Percentiles rank a stretch among this genome's conserved stretches.
Conservation (phyloP, 2,888 invertebrate species). For the Fragum whitleyi region DNA sequence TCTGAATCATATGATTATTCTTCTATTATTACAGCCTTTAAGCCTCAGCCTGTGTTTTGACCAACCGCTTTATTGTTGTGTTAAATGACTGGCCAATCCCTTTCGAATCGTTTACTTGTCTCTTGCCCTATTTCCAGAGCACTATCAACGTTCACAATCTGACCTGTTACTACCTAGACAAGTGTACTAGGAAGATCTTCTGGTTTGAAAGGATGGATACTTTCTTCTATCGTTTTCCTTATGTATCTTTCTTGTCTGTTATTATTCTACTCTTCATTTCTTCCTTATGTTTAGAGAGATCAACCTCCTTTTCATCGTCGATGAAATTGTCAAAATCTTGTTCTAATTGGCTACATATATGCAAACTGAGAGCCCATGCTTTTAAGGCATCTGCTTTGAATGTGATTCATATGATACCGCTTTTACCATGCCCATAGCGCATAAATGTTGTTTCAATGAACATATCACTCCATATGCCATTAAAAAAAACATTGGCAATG, state of each 20-base stretch:
- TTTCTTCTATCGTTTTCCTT: slow-evolving; percentile 25
- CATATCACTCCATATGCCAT: slow-evolving; percentile 71
- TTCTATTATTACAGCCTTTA: slow-evolving; percentile 8
- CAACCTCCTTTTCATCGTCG: not conserved
- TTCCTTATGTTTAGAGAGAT: slow-evolving; percentile 20
- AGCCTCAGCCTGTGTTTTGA: slow-evolving; percentile 10
- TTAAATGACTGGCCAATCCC: slow-evolving; percentile 25
- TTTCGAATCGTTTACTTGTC: slow-evolving; percentile 33
- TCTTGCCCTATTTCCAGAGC: slow-evolving; percentile 25
- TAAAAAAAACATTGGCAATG: slow-evolving; percentile 66
- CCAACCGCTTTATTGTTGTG: not conserved
- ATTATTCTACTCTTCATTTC: slow-evolving; percentile 18
- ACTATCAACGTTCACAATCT: slow-evolving; percentile 43
- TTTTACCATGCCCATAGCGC: slow-evolving; percentile 70
- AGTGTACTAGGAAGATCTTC: slow-evolving; percentile 11
- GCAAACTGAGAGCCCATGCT: slow-evolving; percentile 66
- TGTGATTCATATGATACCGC: slow-evolving; percentile 68
- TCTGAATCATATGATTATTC: slow-evolving; percentile 36
- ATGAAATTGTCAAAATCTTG: slow-evolving; percentile 37
- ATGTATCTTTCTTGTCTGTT: slow-evolving; percentile 42
- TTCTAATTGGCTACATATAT: slow-evolving; percentile 44
- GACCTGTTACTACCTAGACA: slow-evolving; percentile 35
- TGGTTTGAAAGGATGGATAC: slow-evolving; percentile 29
- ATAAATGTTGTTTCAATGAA: slow-evolving; percentile 72
- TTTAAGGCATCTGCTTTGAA: slow-evolving; percentile 60